Evolutionary conservation across 2,113 vertebrate species (phyloP).

Genomic region (Megatriorchis doriae): DNA sequence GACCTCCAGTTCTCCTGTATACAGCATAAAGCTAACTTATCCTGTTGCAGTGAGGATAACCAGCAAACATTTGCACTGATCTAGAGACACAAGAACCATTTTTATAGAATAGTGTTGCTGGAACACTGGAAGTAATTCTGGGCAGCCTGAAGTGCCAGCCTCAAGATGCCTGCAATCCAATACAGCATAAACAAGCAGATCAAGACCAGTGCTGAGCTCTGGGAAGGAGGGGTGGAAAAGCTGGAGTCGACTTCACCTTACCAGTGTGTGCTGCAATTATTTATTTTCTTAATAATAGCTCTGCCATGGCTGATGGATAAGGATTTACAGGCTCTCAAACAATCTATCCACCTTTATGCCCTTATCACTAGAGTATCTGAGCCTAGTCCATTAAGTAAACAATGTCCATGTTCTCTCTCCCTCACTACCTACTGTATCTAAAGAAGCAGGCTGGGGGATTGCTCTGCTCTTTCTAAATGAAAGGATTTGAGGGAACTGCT

Average conservation of each 20-base stretch:
- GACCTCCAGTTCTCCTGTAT: background rate
- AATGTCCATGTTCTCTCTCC: background rate
- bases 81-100: background rate
- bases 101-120: background rate
- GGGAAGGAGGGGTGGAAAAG: background rate
- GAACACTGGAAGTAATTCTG: background rate
- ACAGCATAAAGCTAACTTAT: background rate
- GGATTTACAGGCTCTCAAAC: background rate
- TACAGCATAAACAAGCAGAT: background rate
- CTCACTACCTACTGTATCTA: background rate
- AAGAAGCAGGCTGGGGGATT: background rate
- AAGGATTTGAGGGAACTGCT: background rate
- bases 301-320: background rate
- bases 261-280: background rate
- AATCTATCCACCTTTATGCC: background rate
- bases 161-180: background rate
- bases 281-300: background rate
- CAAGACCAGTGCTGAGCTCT: background rate
- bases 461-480: background rate
- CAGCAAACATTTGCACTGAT: background rate
- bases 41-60: background rate
- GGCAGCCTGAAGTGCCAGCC: background rate
- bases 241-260: background rate
- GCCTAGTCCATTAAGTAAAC: background rate
- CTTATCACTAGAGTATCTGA: background rate